These are phyloP conservation scores for Andrena fulva DNA, from an alignment of 2,888 invertebrate species.

Conservation along the genomic window DNA sequence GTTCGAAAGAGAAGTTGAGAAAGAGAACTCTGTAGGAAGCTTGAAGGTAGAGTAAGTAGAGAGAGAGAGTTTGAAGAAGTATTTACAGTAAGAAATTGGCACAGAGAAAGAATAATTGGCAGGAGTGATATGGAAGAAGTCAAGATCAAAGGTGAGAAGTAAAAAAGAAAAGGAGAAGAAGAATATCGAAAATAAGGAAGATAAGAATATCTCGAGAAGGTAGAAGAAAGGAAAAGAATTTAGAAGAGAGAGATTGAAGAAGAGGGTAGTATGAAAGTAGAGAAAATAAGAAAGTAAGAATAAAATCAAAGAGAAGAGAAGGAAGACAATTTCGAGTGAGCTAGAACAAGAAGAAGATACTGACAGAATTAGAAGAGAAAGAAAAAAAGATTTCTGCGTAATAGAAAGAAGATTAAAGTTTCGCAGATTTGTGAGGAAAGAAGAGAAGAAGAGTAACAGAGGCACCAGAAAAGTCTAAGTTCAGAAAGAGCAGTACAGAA, in stretches of 20 bases:
- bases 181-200: background rate
- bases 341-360: background rate
- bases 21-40: background rate
- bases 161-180: background rate
- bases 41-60: constrained; percentile 9
- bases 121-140: background rate
- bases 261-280: background rate
- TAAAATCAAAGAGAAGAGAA: background rate
- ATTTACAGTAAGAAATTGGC: constrained; percentile 44
- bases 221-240: background rate
- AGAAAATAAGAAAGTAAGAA: background rate
- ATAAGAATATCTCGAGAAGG: background rate
- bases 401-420: background rate
- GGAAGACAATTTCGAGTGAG: too few relatives aligned
- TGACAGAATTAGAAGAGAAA: background rate
- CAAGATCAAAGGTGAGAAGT: background rate
- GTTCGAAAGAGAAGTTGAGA: constrained; percentile 10
- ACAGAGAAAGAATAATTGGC: constrained; percentile 20
- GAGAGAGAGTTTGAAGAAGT: constrained; percentile 18
- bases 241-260: background rate
- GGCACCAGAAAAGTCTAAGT: constrained; percentile 29
- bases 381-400: background rate
- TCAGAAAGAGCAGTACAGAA: background rate
- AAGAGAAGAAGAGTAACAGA: constrained; percentile 23
- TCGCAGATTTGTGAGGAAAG: constrained; percentile 1